Conservation (phyloP, 2,888 invertebrate species). For the Idaea straminata region DNA sequence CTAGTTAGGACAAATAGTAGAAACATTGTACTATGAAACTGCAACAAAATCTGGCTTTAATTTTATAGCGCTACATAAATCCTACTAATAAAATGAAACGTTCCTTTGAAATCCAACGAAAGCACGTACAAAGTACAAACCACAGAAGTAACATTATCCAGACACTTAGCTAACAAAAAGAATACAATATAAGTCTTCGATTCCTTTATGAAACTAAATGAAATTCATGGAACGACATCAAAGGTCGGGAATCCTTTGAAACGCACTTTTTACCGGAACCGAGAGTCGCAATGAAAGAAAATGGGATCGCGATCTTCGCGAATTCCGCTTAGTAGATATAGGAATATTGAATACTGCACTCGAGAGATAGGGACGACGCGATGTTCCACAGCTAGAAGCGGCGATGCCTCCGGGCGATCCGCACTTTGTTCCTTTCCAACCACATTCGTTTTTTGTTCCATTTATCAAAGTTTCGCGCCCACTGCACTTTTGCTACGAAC, state of each 20-base stretch:
- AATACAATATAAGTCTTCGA: conserved; percentile 6
- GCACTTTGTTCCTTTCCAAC: conserved; percentile 26
- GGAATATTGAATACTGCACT: conserved; percentile 26
- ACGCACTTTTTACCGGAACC: conserved; percentile 11
- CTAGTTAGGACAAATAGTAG: neutral
- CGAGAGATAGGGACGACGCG: conserved; percentile 20
- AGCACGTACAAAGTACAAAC: neutral
- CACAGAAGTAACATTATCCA: neutral
- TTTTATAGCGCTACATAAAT: neutral
- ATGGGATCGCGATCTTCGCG: conserved; percentile 6
- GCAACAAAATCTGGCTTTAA: neutral
- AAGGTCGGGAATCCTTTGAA: conserved; percentile 12
- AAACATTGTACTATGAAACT: neutral
- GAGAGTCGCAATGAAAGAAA: conserved; percentile 11
- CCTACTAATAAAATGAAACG: conserved; percentile 2
- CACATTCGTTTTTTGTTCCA: conserved; percentile 23
- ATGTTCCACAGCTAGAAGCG: conserved; percentile 20
- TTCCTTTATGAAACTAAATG: conserved; percentile 14
- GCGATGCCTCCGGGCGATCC: conserved; percentile 24
- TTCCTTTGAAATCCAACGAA: conserved; percentile 3
- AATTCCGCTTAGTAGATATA: conserved; percentile 10
- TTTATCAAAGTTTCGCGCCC: conserved; percentile 27
- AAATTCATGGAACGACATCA: conserved; percentile 14
- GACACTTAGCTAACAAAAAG: conserved; percentile 11
- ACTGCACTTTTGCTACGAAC: conserved; percentile 26